Base-by-base conservation (phyloP, 2,113 vertebrate species). In the Perca flavescens region DNA sequence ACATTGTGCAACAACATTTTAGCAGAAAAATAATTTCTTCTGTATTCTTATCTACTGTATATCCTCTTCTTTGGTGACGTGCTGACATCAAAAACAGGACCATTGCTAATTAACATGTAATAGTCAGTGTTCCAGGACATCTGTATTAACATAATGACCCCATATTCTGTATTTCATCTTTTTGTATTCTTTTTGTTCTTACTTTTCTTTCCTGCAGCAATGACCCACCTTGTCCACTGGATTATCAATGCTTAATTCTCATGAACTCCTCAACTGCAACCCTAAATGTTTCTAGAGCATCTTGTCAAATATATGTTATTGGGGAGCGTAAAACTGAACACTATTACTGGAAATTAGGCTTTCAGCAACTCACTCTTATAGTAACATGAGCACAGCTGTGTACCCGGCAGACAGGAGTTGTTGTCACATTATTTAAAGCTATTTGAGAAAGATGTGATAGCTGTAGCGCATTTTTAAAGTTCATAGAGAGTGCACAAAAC, bases 401-500 rank as follows among this genome's bases (percentile, higher is more conserved):
- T 22, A 16, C 56, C 14, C 0, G 57, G 62, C 58, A 67, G 25
- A 47, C 16, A 56, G 50, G 40, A 56, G 68, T 47, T 84, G 70
- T 58, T 52, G 15, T 73, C 61, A 70, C 53, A 57, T 77, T 56
- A 64, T 86, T 85, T 79, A 67, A 79, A 74, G 56, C 74, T 74
- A 52, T 83, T 77, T 78, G 49, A 56, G 22, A 81, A 69, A 68
- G 3, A 22, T 75, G 69, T 62, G 15, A 60, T 60, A 4, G 77
- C 78, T 78, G 19, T 36, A 52, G 47, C 25, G 57, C 64, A 66
- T 72, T 85, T 75, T 75, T 40, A 76, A 56, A 76, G 75, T 84
- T 84, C 56, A 87, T 77, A 77, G 50, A 52, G 60, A 85, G 43
- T 43, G 54, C 34, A 49, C 17, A 40, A 49, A 84, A 65, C n/a